Base-by-base conservation (phyloP, 2,888 invertebrate species). In the Tinea pellionella region DNA sequence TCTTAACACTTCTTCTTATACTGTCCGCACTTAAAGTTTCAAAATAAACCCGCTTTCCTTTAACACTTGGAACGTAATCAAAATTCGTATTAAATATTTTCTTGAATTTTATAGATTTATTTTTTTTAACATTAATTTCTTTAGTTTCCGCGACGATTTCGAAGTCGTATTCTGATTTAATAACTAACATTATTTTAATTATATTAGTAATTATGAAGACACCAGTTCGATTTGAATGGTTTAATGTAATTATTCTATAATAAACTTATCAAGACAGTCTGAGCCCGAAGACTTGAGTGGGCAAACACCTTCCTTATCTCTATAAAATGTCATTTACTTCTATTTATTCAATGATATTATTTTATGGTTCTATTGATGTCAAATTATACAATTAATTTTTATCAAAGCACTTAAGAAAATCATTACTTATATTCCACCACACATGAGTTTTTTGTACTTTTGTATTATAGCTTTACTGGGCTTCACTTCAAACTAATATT, bases 221-320 rank as follows among this genome's bases (percentile, higher is more conserved):
- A 37, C 37, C 24, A 24, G 24, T 24, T 24, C 24, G 3, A 24
- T 3, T 6, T 24, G 37, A 37, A 37, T 9, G 24, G 37, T 9
- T 37, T 2, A 1, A 37, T 37, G 37, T 9, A 37, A 37, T 37
- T 37, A 24, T 24, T 24, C 6, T 24, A 24, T 3, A 24, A 24
- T 37, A 37, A 37, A 37, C 37, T 37, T 37, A 37, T 37, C 37
- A 37, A 37, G 11, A 37, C 11, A 37, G 37, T n/a, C 53, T 6
- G 53, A 12, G 53, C 2, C 19, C 24, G 19, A 53, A 24, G 8
- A 53, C 61, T 65, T 63, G 64, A 67, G 65, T 64, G 73, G n/a
- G 73, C 74, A 77, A 80, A 78, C 74, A 80, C 62, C 68, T 82
- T 83, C 62, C 68, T 82, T 83, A 84, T 86, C 84, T 68, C 59